Evolutionary conservation across 2,113 vertebrate genomes (phyloP), one percentile per base, ranked within the genome.

Genomic region (Capreolus pygargus): DNA sequence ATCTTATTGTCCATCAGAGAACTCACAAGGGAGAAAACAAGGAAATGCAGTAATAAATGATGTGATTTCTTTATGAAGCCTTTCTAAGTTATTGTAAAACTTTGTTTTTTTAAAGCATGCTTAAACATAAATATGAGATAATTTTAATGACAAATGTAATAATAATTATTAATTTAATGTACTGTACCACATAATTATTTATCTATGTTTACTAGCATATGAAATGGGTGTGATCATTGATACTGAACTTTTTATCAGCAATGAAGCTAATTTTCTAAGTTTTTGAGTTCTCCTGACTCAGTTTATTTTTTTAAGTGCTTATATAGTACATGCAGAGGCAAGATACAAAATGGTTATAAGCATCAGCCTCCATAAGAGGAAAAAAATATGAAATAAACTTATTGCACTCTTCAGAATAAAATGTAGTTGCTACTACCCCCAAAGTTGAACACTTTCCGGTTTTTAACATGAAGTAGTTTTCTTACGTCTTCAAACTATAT

Each of bases 1-100:
- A 96, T 33, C 96, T 98, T 57, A 96, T 96, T 76, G 97, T 97
- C 52, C 98, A 98, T 94, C 96, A 98, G 43, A 98, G 94, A 94
- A 95, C 88, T 94, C 98, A 98, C 83, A 98, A 95, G 17, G 96
- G 91, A 86, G 97, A 98, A 97, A 97, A 95, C 28, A 64, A 76
- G 12, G 95, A 94, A 86, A 89, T 96, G 64, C 43, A 97, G n/a
- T 96, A 95, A 57, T 96, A 95, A 97, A 94, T 83, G 16, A 79
- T 67, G 43, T 92, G n/a, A 83, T 79, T 91, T 89, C 78, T 81
- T 94, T 93, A n/a, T 89, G 67, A 96, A 93, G 33, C 12, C 36
- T 91, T 93, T 91, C 21, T 36, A 96, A 90, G 27, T 86, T 87
- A 94, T 43, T 89, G 5, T 89, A 89, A 93, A 82, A 28, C 16